Base-by-base conservation (phyloP, 2,888 invertebrate species). In the Patella pellucida region DNA sequence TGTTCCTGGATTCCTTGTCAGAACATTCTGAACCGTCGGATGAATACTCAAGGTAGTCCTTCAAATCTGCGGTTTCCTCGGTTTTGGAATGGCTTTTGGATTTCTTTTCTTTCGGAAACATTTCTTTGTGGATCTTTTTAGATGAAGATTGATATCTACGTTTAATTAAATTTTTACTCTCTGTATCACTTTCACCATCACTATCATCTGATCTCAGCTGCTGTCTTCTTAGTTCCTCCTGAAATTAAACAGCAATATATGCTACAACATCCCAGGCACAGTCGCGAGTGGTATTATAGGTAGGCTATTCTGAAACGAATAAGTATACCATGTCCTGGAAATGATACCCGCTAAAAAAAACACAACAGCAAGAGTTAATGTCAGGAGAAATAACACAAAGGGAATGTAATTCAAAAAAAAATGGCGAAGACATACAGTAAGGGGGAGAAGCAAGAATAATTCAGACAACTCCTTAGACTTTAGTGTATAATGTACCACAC, bases 111-210 rank as follows among this genome's bases (percentile, higher is more conserved):
- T 79, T 81, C 56, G 76, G 77, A 16, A 79, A 72, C 16, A 82
- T 73, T n/a, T 85, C 80, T 73, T 79, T 81, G 73, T 83, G 82
- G 15, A 82, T 73, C 52, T 78, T 82, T 70, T 81, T 82, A 23
- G 79, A 72, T 23, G 82, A 81, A 31, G 81, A 71, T 52, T 83
- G 79, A 52, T 79, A 80, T 11, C 81, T 77, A 68, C 81, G 78
- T 68, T 80, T 81, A 31, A 81, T 78, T 12, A 79, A 79, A 19
- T 80, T 77, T 56, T 81, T 81, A 62, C 83, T 82, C 70, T 82
- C 80, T 1, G 76, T 75, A 67, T 79, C 75, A 41, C 73, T 74
- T 69, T 79, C 79, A 7, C 72, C 78, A 67, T 81, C 83, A 54
- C 70, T 77, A 68, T 78, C 81, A 41, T 71, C 74, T 56, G 70